These are phyloP conservation scores for Mystacornis crossleyi DNA, from an alignment of 2,113 vertebrate species.

Conservation along the genomic window DNA sequence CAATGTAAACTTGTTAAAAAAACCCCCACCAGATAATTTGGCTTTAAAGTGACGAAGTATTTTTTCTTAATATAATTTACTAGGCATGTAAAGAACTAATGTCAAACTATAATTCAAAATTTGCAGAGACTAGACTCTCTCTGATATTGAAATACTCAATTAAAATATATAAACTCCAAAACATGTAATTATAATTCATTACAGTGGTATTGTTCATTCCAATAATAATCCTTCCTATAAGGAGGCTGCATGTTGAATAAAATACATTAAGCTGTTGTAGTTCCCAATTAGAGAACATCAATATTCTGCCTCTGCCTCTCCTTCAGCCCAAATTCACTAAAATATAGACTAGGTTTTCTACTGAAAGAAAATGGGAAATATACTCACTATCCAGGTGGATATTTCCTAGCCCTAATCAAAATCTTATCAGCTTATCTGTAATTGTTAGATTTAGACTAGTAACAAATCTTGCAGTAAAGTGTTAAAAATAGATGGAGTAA, in stretches of 20 bases:
- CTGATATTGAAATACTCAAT: background rate
- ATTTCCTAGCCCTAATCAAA: background rate
- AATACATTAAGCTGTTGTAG: background rate
- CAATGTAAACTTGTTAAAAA: constrained; percentile 44
- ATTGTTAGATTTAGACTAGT: background rate
- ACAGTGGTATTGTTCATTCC: constrained; percentile 14
- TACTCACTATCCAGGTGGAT: background rate
- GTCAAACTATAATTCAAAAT: background rate
- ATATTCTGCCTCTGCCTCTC: background rate
- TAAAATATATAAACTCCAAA: constrained; percentile 28
- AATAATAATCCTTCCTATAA: constrained; percentile 5
- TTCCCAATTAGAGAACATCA: background rate
- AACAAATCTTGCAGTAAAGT: background rate
- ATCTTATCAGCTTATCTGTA: background rate
- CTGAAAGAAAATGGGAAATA: background rate
- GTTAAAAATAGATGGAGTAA: constrained; percentile 17
- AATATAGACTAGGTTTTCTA: background rate
- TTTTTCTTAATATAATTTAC: constrained; percentile 22
- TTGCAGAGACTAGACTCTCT: background rate
- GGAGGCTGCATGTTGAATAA: background rate
- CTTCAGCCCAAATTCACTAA: background rate
- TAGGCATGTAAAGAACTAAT: background rate
- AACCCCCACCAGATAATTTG: background rate
- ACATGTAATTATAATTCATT: background rate
- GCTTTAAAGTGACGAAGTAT: constrained; percentile 50